Percentiles rank a stretch among this genome's conserved stretches.
These are phyloP conservation scores for Thymelicus sylvestris DNA, from an alignment of 2,888 invertebrate species.

Conservation along the genomic window DNA sequence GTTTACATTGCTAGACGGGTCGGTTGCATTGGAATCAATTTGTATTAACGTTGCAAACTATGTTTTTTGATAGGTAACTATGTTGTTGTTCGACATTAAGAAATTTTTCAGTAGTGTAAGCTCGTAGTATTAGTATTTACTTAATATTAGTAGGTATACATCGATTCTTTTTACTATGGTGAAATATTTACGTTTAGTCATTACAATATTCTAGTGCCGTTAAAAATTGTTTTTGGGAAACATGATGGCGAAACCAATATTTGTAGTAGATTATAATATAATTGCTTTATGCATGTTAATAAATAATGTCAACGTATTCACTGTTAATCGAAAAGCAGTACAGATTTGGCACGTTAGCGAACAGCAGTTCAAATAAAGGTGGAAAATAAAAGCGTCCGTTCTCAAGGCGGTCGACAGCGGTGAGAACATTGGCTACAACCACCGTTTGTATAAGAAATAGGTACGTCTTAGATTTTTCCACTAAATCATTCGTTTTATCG, in stretches of 20 bases:
- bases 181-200: too few species aligned
- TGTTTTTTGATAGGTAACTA: neutral
- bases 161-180: too few species aligned
- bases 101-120: too few species aligned
- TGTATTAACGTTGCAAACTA: neutral
- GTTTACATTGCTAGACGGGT: conserved; percentile 15
- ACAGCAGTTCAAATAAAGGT: conserved; percentile 25
- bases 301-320: too few species aligned
- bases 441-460: conserved; percentile 22
- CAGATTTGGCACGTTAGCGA: neutral
- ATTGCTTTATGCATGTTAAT: too few species aligned
- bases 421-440: conserved; percentile 19
- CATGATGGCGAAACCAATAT: too few species aligned
- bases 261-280: too few species aligned
- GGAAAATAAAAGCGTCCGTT: conserved; percentile 24
- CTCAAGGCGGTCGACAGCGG: conserved; percentile 10
- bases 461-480: neutral
- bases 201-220: too few species aligned
- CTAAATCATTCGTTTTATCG: conserved; percentile 1
- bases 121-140: too few species aligned
- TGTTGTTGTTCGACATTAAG: too few species aligned
- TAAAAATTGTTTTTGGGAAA: too few species aligned
- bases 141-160: too few species aligned
- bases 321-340: neutral
- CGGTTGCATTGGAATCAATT: neutral